Evolutionary conservation across 2,113 vertebrate species (phyloP).

Genomic region (Hypomesus transpacificus): DNA sequence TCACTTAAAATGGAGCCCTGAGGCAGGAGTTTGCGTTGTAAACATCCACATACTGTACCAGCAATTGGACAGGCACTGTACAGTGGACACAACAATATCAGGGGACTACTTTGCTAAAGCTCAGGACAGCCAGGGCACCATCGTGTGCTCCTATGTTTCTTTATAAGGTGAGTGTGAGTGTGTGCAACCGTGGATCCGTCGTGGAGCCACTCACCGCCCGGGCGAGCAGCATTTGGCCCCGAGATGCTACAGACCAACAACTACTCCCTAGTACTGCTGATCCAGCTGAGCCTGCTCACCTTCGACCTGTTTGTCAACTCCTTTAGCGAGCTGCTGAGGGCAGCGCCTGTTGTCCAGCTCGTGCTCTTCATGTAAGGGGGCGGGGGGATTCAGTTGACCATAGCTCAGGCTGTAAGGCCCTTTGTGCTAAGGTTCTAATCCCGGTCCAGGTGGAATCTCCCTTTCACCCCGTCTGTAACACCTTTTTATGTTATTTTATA

Average conservation of each 20-base stretch:
- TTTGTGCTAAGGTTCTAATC: too few species aligned
- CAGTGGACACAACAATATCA: constrained; percentile 8
- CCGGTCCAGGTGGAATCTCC: too few species aligned
- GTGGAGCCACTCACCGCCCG: constrained; percentile 45
- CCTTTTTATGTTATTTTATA: too few species aligned
- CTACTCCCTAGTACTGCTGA: constrained; percentile 86
- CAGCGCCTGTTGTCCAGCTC: constrained; percentile 79
- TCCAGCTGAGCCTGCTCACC: constrained; percentile 87
- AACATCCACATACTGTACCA: not conserved
- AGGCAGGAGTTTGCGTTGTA: not conserved
- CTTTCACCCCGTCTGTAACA: not conserved
- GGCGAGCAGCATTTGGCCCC: constrained; percentile 47
- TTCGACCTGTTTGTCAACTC: constrained; percentile 92
- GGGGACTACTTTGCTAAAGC: constrained; percentile 4
- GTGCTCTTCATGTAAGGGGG: constrained; percentile 89
- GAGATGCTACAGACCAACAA: constrained; percentile 85
- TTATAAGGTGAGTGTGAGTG: constrained; percentile 38
- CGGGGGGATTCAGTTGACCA: too few species aligned
- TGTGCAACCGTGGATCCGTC: constrained; percentile 62
- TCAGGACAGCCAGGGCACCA: not conserved
- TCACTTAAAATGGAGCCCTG: constrained; percentile 18
- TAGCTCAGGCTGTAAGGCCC: too few species aligned
- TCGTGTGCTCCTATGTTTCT: constrained; percentile 39
- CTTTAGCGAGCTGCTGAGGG: constrained; percentile 87
- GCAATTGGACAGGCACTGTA: not conserved